phyloP scores from a whole-genome alignment of 2,797 vertebrate genomes.

The Cyclura pinguis region DNA sequence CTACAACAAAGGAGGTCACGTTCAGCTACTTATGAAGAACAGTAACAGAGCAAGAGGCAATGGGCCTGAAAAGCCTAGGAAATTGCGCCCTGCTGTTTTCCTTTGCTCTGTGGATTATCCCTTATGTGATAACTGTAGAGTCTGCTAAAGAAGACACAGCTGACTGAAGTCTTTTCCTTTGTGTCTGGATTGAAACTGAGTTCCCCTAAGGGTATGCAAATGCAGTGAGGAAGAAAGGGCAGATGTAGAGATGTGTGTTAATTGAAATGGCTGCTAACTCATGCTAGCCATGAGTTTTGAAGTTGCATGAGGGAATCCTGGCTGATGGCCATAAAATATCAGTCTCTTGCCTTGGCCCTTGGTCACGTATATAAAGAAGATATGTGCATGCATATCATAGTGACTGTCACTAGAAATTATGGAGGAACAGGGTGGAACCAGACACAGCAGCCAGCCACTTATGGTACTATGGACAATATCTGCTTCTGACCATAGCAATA shows the following conservation, averaged over 20 bases:
- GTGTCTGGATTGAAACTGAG: conserved; percentile 61
- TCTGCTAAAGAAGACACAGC: conserved; percentile 60
- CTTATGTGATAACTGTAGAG: accelerated
- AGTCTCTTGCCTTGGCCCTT: conserved; percentile 33
- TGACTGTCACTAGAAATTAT: not conserved
- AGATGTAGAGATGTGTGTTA: conserved; percentile 62
- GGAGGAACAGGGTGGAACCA: not conserved
- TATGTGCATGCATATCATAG: conserved; percentile 25
- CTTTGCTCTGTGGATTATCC: conserved; percentile 42
- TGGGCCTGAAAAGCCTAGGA: conserved; percentile 36
- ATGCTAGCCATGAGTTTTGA: conserved; percentile 53
- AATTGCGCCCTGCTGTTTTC: not conserved
- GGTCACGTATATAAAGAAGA: conserved; percentile 61
- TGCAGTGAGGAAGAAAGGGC: conserved; percentile 59
- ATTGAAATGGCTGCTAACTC: conserved; percentile 64
- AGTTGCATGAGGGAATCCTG: conserved; percentile 62
- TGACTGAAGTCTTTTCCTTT: conserved; percentile 56
- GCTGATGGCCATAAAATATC: conserved; percentile 52
- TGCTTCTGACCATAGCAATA: not conserved
- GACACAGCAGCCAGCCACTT: not conserved
- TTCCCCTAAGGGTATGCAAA: conserved; percentile 53
- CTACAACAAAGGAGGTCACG: conserved; percentile 28
- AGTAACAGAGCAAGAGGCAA: conserved; percentile 23
- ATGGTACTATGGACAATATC: not conserved
- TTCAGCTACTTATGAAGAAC: conserved; percentile 43